Evolutionary conservation across 2,113 vertebrate species (phyloP).

Genomic region (Tringa solitaria): DNA sequence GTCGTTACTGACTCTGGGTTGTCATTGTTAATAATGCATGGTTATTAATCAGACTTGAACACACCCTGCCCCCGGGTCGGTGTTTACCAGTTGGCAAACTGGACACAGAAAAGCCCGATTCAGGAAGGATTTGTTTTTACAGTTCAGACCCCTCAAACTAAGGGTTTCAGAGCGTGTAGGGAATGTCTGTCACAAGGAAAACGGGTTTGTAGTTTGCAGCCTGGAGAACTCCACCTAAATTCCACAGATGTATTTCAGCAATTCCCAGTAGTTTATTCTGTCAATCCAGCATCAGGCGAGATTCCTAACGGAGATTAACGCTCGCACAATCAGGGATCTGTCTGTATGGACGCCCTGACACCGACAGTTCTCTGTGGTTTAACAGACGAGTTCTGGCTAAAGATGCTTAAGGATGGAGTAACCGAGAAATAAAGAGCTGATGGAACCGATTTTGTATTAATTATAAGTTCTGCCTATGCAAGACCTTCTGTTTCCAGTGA

Average conservation of each 20-base stretch:
- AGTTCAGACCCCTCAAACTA: neutral
- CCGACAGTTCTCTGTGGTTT: neutral
- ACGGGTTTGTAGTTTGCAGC: neutral
- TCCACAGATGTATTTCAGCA: neutral
- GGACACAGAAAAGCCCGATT: neutral
- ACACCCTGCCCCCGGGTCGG: neutral
- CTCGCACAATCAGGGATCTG: neutral
- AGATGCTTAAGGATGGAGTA: neutral
- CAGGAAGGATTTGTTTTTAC: neutral
- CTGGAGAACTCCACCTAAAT: neutral
- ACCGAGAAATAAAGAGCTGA: neutral
- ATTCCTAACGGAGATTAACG: neutral
- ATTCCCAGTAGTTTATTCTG: neutral
- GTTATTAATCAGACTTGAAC: neutral
- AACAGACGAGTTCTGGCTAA: neutral
- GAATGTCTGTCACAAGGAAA: neutral
- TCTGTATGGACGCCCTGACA: neutral
- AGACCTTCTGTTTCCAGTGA: neutral
- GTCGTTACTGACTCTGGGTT: neutral
- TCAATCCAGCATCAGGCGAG: neutral
- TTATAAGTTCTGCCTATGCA: neutral
- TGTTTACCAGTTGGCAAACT: neutral
- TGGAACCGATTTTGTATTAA: neutral
- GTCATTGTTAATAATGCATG: neutral
- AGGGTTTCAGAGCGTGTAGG: neutral